Percentiles rank a stretch among this genome's conserved stretches.
Evolutionary conservation across 2,113 vertebrate species (phyloP).

Genomic region (Paedocypris sp.): DNA sequence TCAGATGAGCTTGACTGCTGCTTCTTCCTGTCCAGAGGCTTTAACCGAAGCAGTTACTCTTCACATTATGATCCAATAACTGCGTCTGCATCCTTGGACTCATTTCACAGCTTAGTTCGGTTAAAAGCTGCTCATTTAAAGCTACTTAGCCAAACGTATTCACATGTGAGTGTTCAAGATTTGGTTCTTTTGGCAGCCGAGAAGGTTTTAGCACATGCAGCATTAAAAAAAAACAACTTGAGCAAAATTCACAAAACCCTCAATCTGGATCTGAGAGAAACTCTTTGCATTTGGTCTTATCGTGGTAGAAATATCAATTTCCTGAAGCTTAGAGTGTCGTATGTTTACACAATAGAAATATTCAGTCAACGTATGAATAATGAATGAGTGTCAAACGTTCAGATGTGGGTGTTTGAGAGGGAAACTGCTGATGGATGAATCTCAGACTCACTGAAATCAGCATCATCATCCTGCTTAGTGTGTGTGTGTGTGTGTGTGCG

Average conservation of each 20-base stretch:
- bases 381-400: constrained; percentile 7
- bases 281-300: not conserved
- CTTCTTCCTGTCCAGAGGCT: not conserved
- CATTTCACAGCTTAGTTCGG: not conserved
- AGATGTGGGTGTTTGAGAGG: not conserved
- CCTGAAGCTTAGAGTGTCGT: not conserved
- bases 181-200: no score
- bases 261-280: not conserved
- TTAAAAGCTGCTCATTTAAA: constrained; percentile 1
- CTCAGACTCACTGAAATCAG: not conserved
- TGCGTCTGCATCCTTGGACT: not conserved
- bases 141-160: not conserved
- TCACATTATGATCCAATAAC: not conserved
- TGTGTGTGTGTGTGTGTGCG: constrained; percentile 7
- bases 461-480: not conserved
- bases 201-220: not conserved
- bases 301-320: constrained; percentile 3
- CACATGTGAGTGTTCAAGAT: not conserved
- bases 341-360: not conserved
- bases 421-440: not conserved
- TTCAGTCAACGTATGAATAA: constrained; percentile 11
- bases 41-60: not conserved
- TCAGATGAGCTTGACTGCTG: not conserved
- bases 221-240: not conserved
- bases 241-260: not conserved